phyloP scores from a whole-genome alignment of 1,140 invertebrate species.

The Drosophila yakuba region DNA sequence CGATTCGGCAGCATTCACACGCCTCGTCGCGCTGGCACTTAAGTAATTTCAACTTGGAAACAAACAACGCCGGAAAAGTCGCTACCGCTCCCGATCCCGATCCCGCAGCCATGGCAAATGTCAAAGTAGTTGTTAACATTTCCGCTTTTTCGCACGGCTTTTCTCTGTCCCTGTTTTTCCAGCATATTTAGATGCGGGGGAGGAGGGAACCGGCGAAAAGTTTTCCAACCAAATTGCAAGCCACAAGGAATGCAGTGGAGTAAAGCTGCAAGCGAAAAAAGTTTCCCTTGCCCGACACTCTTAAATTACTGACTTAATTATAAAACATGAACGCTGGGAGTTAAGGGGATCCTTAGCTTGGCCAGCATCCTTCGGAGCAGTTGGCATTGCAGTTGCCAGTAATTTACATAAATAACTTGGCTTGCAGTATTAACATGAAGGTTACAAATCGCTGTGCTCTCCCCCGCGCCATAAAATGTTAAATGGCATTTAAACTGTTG shows the following conservation, averaged over 20 bases:
- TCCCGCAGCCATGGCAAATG: constrained; percentile 52
- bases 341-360: constrained; percentile 11
- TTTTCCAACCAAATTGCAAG: constrained; percentile 71
- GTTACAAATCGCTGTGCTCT: constrained; percentile 65
- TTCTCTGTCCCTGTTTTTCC: neutral
- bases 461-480: constrained; percentile 57
- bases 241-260: constrained; percentile 76
- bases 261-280: constrained; percentile 59
- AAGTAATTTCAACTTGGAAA: constrained; percentile 76
- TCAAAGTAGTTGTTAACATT: constrained; percentile 83
- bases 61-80: constrained; percentile 35
- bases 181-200: constrained; percentile 7
- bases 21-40: constrained; percentile 68
- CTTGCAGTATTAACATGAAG: constrained; percentile 69
- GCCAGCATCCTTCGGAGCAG: constrained; percentile 18
- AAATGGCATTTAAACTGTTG: constrained; percentile 74
- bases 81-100: constrained; percentile 7
- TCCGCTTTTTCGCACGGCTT: constrained; percentile 64
- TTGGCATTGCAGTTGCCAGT: constrained; percentile 56
- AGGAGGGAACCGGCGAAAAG: constrained; percentile 34
- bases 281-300: constrained; percentile 69
- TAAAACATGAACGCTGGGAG: constrained; percentile 73
- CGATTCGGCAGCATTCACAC: constrained; percentile 66
- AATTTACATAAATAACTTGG: constrained; percentile 79
- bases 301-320: constrained; percentile 82